Base-by-base conservation (phyloP, 2,113 vertebrate genomes). In the Tursiops truncatus region DNA sequence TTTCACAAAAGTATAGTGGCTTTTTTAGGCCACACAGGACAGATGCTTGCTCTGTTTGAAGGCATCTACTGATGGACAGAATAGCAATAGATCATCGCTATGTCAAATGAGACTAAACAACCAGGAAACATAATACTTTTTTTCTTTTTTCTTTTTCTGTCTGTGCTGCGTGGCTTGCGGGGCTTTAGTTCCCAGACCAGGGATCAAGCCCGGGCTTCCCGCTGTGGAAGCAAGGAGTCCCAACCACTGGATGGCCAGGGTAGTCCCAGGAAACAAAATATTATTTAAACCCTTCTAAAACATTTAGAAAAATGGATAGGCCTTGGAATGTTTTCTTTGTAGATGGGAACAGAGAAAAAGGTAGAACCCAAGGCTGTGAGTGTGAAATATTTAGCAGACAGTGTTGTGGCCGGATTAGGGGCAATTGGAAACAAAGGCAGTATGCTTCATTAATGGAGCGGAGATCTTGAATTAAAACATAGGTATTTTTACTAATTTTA, bases 211-310 rank as follows among this genome's bases (percentile, higher is more conserved):
- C 0, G 0, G 56, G 56, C 20, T 7, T 7, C 56, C 17, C 0
- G 56, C 20, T 20, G 17, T 58, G 56, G 56, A 58, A 58, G 20
- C 20, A 53, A 53, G 5, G 20, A 58, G 56, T 58, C 56, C 56
- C 7, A 58, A 58, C 56, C 56, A 58, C 20, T 21, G 56, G 56
- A 58, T 7, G 21, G 56, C 56, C 56, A 20, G 56, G 56, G 56
- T 21, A 21, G 56, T 21, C 6, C 20, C 56, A 58, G 20, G 56
- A 58, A 58, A 58, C 13, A 67, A 6, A 70, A 58, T 36, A 36
- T 67, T 58, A 38, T 63, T 76, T 71, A 89, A 84, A 62, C 25
- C 28, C 50, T 83, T 83, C 31, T 36, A 79, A n/a, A 84, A 44
- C 13, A 38, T 23, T 89, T 38, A 44, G 70, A 31, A 67, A 89